Percentiles rank a stretch among this genome's conserved stretches.
Conservation (phyloP, 2,888 invertebrate species). For the Agelastica alni region DNA sequence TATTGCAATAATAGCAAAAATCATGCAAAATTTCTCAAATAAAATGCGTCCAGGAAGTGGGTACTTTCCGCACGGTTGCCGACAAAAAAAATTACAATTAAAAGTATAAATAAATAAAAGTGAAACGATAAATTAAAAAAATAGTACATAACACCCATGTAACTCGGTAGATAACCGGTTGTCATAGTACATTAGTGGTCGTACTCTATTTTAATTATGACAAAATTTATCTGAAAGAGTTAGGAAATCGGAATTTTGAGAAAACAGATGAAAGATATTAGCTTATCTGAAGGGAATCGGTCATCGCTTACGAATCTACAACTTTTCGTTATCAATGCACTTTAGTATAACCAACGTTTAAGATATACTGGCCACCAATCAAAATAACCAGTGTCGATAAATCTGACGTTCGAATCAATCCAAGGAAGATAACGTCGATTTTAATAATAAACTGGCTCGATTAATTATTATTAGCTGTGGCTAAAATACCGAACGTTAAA, state of each 20-base stretch:
- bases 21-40: too few relatives aligned
- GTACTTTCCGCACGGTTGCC: too few relatives aligned
- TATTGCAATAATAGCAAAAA: too few relatives aligned
- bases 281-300: slow-evolving; percentile 3
- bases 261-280: not conserved
- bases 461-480: slow-evolving; percentile 10
- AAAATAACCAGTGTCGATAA: slow-evolving; percentile 12
- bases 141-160: not conserved
- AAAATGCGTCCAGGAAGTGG: too few relatives aligned
- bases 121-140: too few relatives aligned
- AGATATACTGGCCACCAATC: slow-evolving; percentile 13
- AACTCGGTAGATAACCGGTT: not conserved
- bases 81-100: too few relatives aligned
- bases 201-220: not conserved
- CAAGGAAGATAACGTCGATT: not conserved
- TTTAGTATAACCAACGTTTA: not conserved
- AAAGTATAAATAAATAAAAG: too few relatives aligned
- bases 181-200: not conserved
- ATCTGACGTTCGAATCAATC: slow-evolving; percentile 12
- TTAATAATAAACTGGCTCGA: slow-evolving; percentile 10
- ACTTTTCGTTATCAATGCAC: slow-evolving; percentile 6
- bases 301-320: slow-evolving; percentile 7
- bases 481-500: not conserved
- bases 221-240: not conserved
- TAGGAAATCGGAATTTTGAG: not conserved